Evolutionary conservation across 2,888 invertebrate genomes (phyloP).

Genomic region (Drosophila anomelani): DNA sequence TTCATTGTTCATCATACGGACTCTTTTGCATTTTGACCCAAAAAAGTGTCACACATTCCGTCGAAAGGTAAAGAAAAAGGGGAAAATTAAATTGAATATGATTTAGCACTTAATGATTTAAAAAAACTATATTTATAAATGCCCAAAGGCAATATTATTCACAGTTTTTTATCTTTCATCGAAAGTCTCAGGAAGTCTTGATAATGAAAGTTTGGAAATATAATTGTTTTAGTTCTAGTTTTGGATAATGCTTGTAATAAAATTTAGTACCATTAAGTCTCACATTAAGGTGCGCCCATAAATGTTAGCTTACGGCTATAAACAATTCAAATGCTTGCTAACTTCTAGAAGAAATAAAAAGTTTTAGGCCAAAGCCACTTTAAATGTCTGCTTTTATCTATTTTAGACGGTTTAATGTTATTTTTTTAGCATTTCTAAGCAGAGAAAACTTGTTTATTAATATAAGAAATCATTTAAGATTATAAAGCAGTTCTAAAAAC

Average conservation of each 20-base stretch:
- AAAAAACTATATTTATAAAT: neutral
- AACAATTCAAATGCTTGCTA: neutral
- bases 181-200: neutral
- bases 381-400: neutral
- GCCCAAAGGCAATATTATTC: neutral
- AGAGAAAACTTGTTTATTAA: neutral
- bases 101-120: neutral
- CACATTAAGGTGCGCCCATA: neutral
- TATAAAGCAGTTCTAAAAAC: neutral
- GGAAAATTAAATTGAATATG: slow-evolving; percentile 1
- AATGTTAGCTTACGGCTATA: neutral
- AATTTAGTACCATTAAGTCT: too few species aligned
- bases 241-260: neutral
- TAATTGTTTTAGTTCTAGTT: neutral
- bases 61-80: slow-evolving; percentile 1
- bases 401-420: too few species aligned
- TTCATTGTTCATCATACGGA: slow-evolving; percentile 23
- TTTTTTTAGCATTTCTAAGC: neutral
- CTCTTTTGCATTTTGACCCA: slow-evolving; percentile 37
- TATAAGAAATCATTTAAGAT: neutral
- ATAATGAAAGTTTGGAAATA: neutral
- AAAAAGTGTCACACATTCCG: slow-evolving; percentile 27
- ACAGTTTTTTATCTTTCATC: neutral
- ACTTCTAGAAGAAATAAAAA: neutral
- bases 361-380: neutral